These are phyloP conservation scores for Zootoca vivipara DNA, from an alignment of 2,113 vertebrate genomes.

Conservation along the genomic window DNA sequence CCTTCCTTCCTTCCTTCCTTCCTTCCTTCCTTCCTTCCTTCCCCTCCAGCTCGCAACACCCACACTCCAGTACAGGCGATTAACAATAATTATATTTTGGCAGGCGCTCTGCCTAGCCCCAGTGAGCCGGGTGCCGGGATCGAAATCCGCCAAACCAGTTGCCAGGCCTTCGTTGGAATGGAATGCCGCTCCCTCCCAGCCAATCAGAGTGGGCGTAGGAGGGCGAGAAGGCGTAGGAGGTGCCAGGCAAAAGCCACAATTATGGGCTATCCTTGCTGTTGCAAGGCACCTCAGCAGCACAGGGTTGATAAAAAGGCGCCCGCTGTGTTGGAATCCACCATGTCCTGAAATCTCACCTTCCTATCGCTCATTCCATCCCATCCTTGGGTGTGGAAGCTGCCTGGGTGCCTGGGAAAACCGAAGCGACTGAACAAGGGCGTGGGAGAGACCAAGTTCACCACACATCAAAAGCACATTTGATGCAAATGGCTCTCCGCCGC, in stretches of 20 bases:
- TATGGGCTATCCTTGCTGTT: constrained; percentile 22
- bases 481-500: too few species aligned
- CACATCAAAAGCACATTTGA: too few species aligned
- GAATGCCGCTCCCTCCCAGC: constrained; percentile 46
- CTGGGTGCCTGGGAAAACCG: neutral
- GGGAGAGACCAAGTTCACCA: too few species aligned
- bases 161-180: constrained; percentile 46
- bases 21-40: neutral
- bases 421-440: too few species aligned
- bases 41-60: accelerated
- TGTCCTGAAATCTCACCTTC: neutral
- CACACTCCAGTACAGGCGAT: neutral
- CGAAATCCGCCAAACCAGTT: neutral
- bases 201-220: accelerated
- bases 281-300: neutral
- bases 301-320: neutral
- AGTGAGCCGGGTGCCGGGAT: neutral
- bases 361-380: neutral
- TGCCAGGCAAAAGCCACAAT: constrained; percentile 22
- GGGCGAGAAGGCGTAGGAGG: too few species aligned
- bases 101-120: neutral
- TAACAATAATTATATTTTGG: neutral
- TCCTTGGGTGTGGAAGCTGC: neutral
- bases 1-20: neutral
- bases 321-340: neutral